Evolutionary conservation across 2,797 vertebrate genomes (phyloP), one percentile per base, ranked within the genome.

Genomic region (Semaprochilodus insignis): DNA sequence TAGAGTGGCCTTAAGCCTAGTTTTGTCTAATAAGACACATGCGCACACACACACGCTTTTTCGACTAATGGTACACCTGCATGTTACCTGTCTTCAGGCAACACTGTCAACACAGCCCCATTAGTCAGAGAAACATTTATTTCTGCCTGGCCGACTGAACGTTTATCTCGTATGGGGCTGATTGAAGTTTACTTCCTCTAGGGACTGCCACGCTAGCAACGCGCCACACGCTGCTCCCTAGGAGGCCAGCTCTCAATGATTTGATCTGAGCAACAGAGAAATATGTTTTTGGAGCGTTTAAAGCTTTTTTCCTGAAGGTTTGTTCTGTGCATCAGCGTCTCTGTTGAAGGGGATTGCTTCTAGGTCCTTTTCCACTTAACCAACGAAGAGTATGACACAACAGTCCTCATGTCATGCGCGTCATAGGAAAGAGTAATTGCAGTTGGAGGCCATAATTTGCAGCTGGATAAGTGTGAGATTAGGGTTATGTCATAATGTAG

Each of bases 81-180:
- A 72, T 25, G 19, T 21, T 72, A 55, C 44, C 27, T 65, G 74
- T 62, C 66, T 72, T 78, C 55, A 72, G 67, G 74, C 74, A 77
- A 78, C 44, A 55, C 74, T 82, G 52, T 85, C 81, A 82, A 80
- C 82, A 83, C 31, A 76, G 55, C 57, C 78, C 78, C 74, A 70
- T 85, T 74, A 79, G 63, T 62, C 77, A 36, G 31, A 31, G 19
- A 71, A 52, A 65, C 75, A 34, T 70, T 65, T 65, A 51, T 78
- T 34, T 54, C 75, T 60, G 23, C 54, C 17, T 3, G 21, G 73
- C 55, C 13, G 36, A 23, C 54, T 71, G 59, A 77, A 44, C n/a
- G 15, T 63, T 44, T 81, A 48, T 59, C 23, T 36, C 69, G 19
- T 67, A 14, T 7, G 15, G 69, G 51, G 60, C 51, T 21, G 52